Evolutionary conservation across 1,140 invertebrate genomes (phyloP), one percentile per base, ranked within the genome.

Genomic region (Monomorium pharaonis): DNA sequence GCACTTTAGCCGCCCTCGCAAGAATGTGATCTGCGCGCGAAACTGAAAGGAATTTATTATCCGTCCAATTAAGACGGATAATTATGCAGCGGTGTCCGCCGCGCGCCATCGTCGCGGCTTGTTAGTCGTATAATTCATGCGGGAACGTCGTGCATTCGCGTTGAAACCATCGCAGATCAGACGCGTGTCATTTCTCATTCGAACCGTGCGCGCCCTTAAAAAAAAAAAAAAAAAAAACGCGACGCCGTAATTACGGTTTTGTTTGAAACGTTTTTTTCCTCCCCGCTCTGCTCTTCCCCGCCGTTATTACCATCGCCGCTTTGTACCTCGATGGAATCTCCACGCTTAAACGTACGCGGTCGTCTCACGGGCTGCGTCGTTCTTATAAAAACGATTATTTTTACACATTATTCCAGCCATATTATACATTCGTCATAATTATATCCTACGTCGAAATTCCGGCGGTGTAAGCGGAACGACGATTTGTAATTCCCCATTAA

Each of bases 21-120:
- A 86, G 84, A 69, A 81, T 76, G 87, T 81, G 87, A 81, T 88
- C 87, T 78, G 54, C 60, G 87, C 60, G 86, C 51, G 58, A 88
- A 33, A 54, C 60, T 62, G 69, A 88, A 88, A 88, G 88, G 83
- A 88, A 89, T 89, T 89, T 88, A 89, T 89, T 88, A 84, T 60
- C 75, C 63, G 87, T 78, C 75, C 85, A 89, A 89, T 88, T 89
- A 86, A 86, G 86, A 91, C 72, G 83, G 83, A 90, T 90, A 89
- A 86, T 90, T 80, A 84, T 33, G 89, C 85, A 72, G 63, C 49
- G 72, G 63, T 77, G 74, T 33, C 42, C 80, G 21, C 58, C 65
- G 63, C 47, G 24, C 21, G n/a, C n/a, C n/a, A n/a, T n/a, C 21
- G 62, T 33, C 51, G 56, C 69, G 58, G 88, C 74, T 88, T 88